Base-by-base conservation (phyloP, 1,140 invertebrate species). In the Trissolcus basalis region DNA sequence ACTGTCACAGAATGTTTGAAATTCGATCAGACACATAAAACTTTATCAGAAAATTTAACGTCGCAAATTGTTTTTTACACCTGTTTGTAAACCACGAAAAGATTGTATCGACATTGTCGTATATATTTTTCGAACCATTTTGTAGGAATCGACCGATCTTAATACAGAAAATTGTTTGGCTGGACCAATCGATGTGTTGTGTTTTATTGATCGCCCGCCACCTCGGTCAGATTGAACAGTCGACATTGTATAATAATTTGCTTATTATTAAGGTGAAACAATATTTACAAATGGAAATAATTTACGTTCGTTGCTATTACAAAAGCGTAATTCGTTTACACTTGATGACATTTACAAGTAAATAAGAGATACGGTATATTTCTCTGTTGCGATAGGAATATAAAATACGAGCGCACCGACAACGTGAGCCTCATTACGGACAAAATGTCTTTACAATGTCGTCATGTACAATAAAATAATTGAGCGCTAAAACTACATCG, bases 171-270 rank as follows among this genome's bases (percentile, higher is more conserved):
- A 27, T 3, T 27, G 19, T 27, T 27, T 27, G 19, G 19, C 19
- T 27, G 19, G 19, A 27, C 19, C 19, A 27, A 27, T 27, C 6
- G 19, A 27, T 6, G 19, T 27, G 19, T 27, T 27, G 19, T 1
- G 19, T 27, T 27, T 6, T 27, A 27, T 6, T 27, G 19, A 3
- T 27, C 6, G 6, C 19, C 19, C 19, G 19, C 6, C 2, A 1
- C 19, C 6, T 27, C n/a, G n/a, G n/a, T n/a, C 33, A 35, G n/a
- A 39, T 11, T n/a, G 1, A 39, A 39, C 3, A n/a, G 9, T n/a
- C 9, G 3, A 39, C 9, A n/a, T 13, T 36, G 13, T 51, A 72
- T 79, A 81, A 85, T 84, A 85, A 85, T 72, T 83, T 83, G 84
- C 48, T 12, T 67, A 79, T 78, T 76, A 54, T 75, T 73, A 53